A percentile compares a stretch with the other conserved stretches of the same genome.
Evolutionary conservation across 2,888 invertebrate species (phyloP).

Genomic region (Hecatera dysodea): DNA sequence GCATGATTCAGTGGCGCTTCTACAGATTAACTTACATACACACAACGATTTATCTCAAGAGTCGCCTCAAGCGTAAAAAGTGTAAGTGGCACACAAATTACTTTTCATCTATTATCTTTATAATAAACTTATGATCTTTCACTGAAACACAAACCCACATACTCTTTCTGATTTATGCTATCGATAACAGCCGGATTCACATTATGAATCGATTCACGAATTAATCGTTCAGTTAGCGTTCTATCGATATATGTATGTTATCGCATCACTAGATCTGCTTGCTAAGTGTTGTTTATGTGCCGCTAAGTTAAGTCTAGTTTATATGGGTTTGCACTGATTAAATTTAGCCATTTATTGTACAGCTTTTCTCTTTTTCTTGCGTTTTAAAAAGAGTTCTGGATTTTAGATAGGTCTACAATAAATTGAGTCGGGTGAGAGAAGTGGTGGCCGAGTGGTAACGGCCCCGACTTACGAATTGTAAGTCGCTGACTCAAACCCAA

Average conservation of each 20-base stretch:
- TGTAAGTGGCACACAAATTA: conserved; percentile 46
- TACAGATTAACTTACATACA: conserved; percentile 24
- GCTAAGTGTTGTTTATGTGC: conserved; percentile 19
- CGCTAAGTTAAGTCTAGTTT: conserved; percentile 18
- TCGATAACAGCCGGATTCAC: conserved; percentile 39
- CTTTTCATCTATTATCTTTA: conserved; percentile 36
- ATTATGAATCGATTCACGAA: conserved; percentile 33
- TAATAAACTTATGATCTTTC: conserved; percentile 34
- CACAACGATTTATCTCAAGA: conserved; percentile 13
- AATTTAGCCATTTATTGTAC: conserved; percentile 4
- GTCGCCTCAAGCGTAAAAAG: conserved; percentile 33
- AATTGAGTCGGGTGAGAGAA: too few species aligned
- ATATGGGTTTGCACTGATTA: conserved; percentile 8
- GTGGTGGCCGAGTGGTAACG: too few species aligned
- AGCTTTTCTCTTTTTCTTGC: conserved; percentile 1
- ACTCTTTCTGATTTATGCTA: conserved; percentile 47
- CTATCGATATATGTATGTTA: conserved; percentile 39
- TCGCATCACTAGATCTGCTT: conserved; percentile 48
- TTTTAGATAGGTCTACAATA: neutral
- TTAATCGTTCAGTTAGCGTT: conserved; percentile 35
- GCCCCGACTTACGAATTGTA: too few species aligned
- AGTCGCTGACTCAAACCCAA: too few species aligned
- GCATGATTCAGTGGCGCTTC: conserved; percentile 1
- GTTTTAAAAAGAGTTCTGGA: neutral
- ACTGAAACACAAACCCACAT: conserved; percentile 57